phyloP scores from a whole-genome alignment of 2,888 invertebrate species.

The Netelia fuscicornis region DNA sequence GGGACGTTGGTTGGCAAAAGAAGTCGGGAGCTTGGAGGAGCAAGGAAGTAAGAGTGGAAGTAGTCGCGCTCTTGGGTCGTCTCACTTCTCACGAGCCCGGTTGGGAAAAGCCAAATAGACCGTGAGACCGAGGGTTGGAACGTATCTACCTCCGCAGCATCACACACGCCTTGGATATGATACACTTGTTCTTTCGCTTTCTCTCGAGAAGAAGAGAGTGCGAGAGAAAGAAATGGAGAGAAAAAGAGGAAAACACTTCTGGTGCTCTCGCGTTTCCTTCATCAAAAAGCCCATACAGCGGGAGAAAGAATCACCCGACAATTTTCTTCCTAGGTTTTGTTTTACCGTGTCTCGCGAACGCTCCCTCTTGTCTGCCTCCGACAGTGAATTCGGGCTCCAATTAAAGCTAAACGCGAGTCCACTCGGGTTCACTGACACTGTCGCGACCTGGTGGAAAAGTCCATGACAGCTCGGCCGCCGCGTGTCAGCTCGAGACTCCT shows the following conservation, averaged over 20 bases:
- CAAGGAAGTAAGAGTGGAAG: slow-evolving; percentile 65
- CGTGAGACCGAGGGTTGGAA: slow-evolving; percentile 29
- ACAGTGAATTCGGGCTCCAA: slow-evolving; percentile 58
- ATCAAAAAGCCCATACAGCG: slow-evolving; percentile 23
- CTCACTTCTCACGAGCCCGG: slow-evolving; percentile 52
- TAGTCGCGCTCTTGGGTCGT: slow-evolving; percentile 57
- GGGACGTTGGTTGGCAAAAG: slow-evolving; percentile 29
- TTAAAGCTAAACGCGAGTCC: slow-evolving; percentile 68
- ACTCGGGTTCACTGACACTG: slow-evolving; percentile 49
- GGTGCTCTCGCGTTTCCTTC: slow-evolving; percentile 54
- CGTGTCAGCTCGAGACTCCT: slow-evolving; percentile 61
- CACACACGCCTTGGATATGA: slow-evolving; percentile 59
- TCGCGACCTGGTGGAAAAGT: slow-evolving; percentile 58
- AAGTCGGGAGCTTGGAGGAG: slow-evolving; percentile 42
- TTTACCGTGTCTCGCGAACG: slow-evolving; percentile 48
- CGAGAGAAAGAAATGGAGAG: too few relatives aligned
- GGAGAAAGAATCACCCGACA: slow-evolving; percentile 54
- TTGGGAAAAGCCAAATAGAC: slow-evolving; percentile 59
- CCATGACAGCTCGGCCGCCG: slow-evolving; percentile 48
- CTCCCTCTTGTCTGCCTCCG: slow-evolving; percentile 32
- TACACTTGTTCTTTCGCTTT: slow-evolving; percentile 45
- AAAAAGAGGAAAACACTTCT: slow-evolving; percentile 30
- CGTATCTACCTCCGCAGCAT: slow-evolving; percentile 52
- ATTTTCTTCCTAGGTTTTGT: slow-evolving; percentile 37
- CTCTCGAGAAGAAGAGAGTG: too few relatives aligned